Base-by-base conservation (phyloP, 2,113 vertebrate species). In the Phycodurus eques region DNA sequence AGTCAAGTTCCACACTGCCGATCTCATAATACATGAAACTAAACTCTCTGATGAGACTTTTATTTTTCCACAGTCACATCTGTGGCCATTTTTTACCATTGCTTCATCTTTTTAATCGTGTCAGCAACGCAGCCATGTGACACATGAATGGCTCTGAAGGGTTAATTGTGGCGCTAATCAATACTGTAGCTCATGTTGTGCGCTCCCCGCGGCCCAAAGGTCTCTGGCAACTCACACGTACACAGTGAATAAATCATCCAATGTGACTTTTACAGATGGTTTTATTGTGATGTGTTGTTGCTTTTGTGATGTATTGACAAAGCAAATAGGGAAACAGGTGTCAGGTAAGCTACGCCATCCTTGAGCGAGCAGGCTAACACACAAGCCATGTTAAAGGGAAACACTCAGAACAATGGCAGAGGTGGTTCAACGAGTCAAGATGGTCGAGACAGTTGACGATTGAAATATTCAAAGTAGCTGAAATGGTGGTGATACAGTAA, bases 31-130 rank as follows among this genome's bases (percentile, higher is more conserved):
- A 42, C 31, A 8, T 61, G 31, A 33, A 7, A 17, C 59, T 61
- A 61, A 61, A 61, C 31, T 33, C 59, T 61, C 59, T 61, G 31
- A 61, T 61, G 59, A 61, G 59, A 27, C 42, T 65, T 65, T 65
- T 44, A 33, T 65, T 65, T 65, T 65, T 22, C 62, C 20, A 46
- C 20, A 14, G 35, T 61, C 13, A 14, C 59, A 33, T 46, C n/a
- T 44, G 42, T 1, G 12, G 35, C 43, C 42, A 46, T 44, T 65
- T n/a, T 22, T 65, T 19, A 65, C 63, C 63, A 44, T 22, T 39
- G 13, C 20, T n/a, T n/a, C 53, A 22, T 56, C n/a, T 56, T 35
- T 33, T 6, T 59, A 27, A 59, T 31, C 1, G 12, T 5, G 22
- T 59, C 56, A 14, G 56, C 22, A 14, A 14, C n/a, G 22, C 22